These are phyloP conservation scores for Dendrolimus punctatus DNA, from an alignment of 1,140 invertebrate species.

Conservation along the genomic window DNA sequence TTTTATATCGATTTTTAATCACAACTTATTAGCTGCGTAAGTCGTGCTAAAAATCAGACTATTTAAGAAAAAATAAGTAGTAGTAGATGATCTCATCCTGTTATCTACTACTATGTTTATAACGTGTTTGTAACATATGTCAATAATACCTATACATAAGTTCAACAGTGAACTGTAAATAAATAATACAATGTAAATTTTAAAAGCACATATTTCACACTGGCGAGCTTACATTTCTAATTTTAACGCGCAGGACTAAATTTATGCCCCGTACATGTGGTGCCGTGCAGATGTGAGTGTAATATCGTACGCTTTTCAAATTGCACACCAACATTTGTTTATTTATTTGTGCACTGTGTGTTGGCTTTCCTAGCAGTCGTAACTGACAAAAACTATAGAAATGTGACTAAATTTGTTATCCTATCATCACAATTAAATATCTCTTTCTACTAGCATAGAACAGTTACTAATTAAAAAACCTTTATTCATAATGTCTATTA, in stretches of 20 bases:
- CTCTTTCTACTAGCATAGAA: too few species aligned
- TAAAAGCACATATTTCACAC: slow-evolving; percentile 58
- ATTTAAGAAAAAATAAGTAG: too few species aligned
- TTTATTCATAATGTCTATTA: too few species aligned
- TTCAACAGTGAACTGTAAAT: slow-evolving; percentile 35
- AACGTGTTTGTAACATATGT: too few species aligned
- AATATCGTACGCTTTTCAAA: slow-evolving; percentile 46
- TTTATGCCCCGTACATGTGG: slow-evolving; percentile 60
- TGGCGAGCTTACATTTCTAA: slow-evolving; percentile 56
- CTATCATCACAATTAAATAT: too few species aligned
- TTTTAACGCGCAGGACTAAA: slow-evolving; percentile 59
- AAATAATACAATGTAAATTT: slow-evolving; percentile 56
- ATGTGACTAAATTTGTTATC: neutral
- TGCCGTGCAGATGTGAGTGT: slow-evolving; percentile 46
- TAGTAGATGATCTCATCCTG: too few species aligned
- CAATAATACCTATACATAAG: too few species aligned
- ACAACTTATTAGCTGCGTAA: too few species aligned
- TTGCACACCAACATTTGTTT: slow-evolving; percentile 37
- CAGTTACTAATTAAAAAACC: too few species aligned
- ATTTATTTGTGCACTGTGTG: slow-evolving; percentile 21
- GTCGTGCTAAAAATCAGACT: too few species aligned
- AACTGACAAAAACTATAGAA: neutral
- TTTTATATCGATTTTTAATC: too few species aligned
- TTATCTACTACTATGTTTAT: too few species aligned
- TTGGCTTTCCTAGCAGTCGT: neutral